These are phyloP conservation scores for Peromyscus leucopus DNA, from an alignment of 2,113 vertebrate species.

Conservation along the genomic window DNA sequence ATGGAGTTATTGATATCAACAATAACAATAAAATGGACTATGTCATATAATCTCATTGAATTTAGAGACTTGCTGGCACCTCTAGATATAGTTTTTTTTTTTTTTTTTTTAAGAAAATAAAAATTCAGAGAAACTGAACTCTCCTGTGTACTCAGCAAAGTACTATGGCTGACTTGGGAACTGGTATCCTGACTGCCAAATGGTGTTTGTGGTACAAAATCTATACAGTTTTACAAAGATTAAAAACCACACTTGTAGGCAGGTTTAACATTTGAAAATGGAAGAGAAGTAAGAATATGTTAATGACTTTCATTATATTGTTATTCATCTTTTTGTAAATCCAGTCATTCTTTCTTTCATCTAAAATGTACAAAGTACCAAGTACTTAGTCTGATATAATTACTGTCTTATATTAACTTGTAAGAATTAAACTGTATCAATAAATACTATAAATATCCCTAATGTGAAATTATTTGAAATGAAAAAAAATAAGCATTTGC, in stretches of 20 bases:
- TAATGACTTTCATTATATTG: constrained; percentile 26
- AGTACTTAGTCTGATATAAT: neutral
- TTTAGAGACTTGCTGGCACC: neutral
- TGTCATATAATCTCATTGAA: neutral
- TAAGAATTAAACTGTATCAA: constrained; percentile 19
- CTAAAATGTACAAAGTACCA: constrained; percentile 31
- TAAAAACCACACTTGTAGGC: constrained; percentile 27
- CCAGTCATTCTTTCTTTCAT: constrained; percentile 25
- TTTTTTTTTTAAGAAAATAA: constrained; percentile 27
- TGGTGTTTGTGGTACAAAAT: neutral
- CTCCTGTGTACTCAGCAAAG: neutral
- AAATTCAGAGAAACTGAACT: neutral
- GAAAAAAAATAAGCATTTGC: constrained; percentile 13
- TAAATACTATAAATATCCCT: constrained; percentile 19
- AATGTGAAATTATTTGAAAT: constrained; percentile 53
- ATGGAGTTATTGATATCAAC: neutral
- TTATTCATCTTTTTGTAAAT: neutral
- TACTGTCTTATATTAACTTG: neutral
- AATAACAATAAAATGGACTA: neutral
- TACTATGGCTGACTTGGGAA: neutral
- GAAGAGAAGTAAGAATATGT: neutral
- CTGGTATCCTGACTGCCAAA: neutral
- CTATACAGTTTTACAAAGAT: constrained; percentile 19
- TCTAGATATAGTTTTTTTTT: neutral
- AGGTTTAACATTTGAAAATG: neutral